These are phyloP conservation scores for Melanotaenia duboulayi DNA, from an alignment of 2,113 vertebrate species.

Conservation along the genomic window DNA sequence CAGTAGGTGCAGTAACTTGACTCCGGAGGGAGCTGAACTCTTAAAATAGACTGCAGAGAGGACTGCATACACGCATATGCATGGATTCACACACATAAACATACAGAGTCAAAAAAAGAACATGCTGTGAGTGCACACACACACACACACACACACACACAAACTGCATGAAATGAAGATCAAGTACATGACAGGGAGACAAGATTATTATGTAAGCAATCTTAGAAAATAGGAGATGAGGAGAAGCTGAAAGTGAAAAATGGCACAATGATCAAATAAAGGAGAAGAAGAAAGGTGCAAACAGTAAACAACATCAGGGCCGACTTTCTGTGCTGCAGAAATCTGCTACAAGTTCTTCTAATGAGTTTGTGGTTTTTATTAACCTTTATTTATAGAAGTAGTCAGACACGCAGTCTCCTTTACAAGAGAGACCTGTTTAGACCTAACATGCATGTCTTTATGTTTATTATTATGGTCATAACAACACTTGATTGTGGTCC, in stretches of 20 bases:
- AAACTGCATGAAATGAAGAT: conserved; percentile 58
- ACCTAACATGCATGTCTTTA: too few species aligned
- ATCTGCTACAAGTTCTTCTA: conserved; percentile 37
- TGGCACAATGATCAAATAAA: neutral
- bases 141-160: conserved; percentile 15
- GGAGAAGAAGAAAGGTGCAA: neutral
- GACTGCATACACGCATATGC: conserved; percentile 7
- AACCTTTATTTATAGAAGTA: too few species aligned
- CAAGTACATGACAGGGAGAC: conserved; percentile 48
- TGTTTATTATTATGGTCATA: too few species aligned
- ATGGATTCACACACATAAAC: conserved; percentile 1
- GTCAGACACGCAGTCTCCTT: too few species aligned
- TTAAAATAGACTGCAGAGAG: conserved; percentile 47
- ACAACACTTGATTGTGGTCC: conserved; percentile 52
- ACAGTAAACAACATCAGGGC: neutral
- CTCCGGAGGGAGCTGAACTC: conserved; percentile 5
- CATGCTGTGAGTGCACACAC: neutral
- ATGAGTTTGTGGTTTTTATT: conserved; percentile 41
- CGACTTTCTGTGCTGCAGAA: conserved; percentile 19
- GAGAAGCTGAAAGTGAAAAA: neutral
- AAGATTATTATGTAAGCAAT: conserved; percentile 63
- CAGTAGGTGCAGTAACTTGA: conserved; percentile 9
- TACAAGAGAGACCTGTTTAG: too few species aligned
- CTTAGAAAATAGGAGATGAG: neutral
- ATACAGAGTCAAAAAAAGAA: neutral